Conservation (phyloP, 2,113 vertebrate genomes). For the Crotalus horridus region DNA sequence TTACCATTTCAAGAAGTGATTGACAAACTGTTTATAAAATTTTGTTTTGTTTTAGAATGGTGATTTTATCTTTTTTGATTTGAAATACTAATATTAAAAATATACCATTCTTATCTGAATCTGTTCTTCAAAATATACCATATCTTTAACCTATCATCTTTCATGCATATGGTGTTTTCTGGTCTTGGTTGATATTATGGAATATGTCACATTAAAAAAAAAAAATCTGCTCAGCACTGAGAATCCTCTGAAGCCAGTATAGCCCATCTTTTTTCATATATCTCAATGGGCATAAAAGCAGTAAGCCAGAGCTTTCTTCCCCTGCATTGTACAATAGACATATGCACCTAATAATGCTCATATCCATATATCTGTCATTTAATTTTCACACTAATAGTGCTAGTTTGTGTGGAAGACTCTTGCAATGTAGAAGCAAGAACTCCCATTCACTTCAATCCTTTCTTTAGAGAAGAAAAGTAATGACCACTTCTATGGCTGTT, state of each 20-base stretch:
- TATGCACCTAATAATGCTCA: neutral
- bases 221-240: neutral
- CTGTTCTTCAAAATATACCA: neutral
- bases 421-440: neutral
- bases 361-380: no score
- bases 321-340: no score
- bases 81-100: neutral
- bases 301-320: no score
- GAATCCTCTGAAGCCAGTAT: neutral
- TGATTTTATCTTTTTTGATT: no score
- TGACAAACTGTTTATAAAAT: neutral
- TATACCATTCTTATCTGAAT: neutral
- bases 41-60: no score
- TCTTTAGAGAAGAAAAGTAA: neutral
- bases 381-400: no score
- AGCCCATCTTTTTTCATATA: neutral
- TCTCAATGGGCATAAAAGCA: neutral
- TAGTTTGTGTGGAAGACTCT: neutral
- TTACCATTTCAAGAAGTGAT: neutral
- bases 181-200: neutral
- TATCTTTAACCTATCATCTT: neutral
- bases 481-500: neutral
- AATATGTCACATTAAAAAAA: neutral
- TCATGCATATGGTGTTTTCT: neutral
- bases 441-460: neutral